Base-by-base conservation (phyloP, 2,113 vertebrate genomes). In the Peromyscus maniculatus region DNA sequence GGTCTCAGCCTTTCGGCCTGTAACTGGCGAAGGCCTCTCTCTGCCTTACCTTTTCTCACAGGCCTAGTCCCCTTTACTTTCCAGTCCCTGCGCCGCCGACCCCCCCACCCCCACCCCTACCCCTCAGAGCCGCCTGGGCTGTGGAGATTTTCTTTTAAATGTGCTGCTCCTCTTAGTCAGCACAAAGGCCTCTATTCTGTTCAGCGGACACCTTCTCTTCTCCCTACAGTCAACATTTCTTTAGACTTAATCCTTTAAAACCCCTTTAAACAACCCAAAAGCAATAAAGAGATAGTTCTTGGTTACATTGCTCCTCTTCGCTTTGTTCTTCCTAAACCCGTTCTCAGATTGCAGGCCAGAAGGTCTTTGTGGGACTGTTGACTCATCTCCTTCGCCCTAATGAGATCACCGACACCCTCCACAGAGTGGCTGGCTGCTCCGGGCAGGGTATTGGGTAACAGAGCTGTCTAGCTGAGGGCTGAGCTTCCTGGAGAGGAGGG, bases 191-290 rank as follows among this genome's bases (percentile, higher is more conserved):
- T 96, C 97, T 93, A 87, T 98, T 97, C 97, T 98, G 89, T 91
- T 98, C 93, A 89, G 91, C 93, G 91, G 93, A 97, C 97, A 97
- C 83, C 96, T 90, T 96, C 95, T 95, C 89, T 87, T 95, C 97
- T 98, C 91, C 59, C 80, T 91, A 43, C 77, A 96, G 77, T 80
- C 74, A 92, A 97, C 97, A 96, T 97, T 97, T 97, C 97, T 98
- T 98, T 96, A 93, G 0, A 86, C 43, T 95, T 98, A 98, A 98
- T 97, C 97, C 92, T 49, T 97, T 98, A 97, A 98, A 98, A 33
- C 52, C 75, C n/a, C 86, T 97, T 97, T 98, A 98, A 98, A 98
- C 87, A 98, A 77, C 91, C 98, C 95, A 83, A 91, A 93, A 94
- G 97, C 78, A 86, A 87, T 93, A 91, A 96, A 97, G 97, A 71